A percentile compares a stretch with the other conserved stretches of the same genome.
Evolutionary conservation across 2,888 invertebrate genomes (phyloP).

Genomic region (Neelides folsomi): DNA sequence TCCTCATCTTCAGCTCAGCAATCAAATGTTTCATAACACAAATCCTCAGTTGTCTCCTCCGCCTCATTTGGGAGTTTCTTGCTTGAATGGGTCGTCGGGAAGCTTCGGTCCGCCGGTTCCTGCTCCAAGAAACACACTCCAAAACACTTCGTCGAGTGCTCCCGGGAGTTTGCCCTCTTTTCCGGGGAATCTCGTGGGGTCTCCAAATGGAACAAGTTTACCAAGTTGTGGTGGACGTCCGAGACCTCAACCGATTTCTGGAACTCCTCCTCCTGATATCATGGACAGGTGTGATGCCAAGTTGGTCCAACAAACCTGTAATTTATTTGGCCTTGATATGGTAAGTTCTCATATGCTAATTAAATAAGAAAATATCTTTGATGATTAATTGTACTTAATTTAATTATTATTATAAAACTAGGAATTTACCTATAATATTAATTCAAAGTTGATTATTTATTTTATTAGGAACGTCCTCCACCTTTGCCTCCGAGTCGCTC

Average conservation of each 20-base stretch:
- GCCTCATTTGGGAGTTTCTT: too few species aligned
- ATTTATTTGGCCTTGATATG: constrained; percentile 75
- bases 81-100: too few species aligned
- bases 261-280: constrained; percentile 64
- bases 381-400: neutral
- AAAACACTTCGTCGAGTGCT: constrained; percentile 8
- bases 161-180: constrained; percentile 7
- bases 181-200: neutral
- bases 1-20: constrained; percentile 7
- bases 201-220: neutral
- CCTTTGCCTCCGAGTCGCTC: constrained; percentile 80
- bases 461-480: constrained; percentile 66
- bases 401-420: neutral
- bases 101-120: constrained; percentile 1
- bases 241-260: constrained; percentile 76
- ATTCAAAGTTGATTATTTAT: constrained; percentile 14
- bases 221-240: constrained; percentile 45
- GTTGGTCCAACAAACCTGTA: constrained; percentile 79
- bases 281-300: constrained; percentile 75
- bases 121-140: neutral
- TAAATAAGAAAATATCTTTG: constrained; percentile 1
- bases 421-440: constrained; percentile 4
- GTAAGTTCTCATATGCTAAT: constrained; percentile 40
- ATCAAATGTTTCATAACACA: neutral
- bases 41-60: neutral